A percentile compares a stretch with the other conserved stretches of the same genome.
Conservation (phyloP, 2,797 vertebrate genomes). For the Eleutherodactylus coqui region DNA sequence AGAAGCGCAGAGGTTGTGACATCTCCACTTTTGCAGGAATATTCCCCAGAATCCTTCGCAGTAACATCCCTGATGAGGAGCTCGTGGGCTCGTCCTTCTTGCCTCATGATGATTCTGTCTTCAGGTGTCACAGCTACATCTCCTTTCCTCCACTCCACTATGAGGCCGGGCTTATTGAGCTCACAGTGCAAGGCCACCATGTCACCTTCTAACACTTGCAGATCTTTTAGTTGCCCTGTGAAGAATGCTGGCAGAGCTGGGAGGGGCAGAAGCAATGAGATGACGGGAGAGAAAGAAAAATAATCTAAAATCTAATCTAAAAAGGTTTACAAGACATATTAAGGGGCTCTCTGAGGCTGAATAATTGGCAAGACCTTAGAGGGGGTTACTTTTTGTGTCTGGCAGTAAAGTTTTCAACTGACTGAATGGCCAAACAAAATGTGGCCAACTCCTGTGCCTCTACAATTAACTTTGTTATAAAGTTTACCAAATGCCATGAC, state of each 20-base stretch:
- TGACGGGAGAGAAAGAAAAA: neutral
- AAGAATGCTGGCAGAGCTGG: slow-evolving; percentile 72
- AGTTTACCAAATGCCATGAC: too few relatives aligned
- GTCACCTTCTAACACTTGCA: slow-evolving; percentile 68
- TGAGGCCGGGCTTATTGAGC: slow-evolving; percentile 70
- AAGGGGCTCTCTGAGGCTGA: neutral
- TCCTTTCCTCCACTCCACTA: slow-evolving; percentile 77
- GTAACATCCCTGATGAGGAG: slow-evolving; percentile 76
- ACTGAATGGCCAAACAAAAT: neutral
- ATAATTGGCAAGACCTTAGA: neutral
- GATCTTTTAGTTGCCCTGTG: slow-evolving; percentile 66
- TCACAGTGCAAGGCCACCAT: slow-evolving; percentile 71
- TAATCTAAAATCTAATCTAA: neutral
- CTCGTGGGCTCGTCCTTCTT: slow-evolving; percentile 70
- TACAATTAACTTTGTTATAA: neutral
- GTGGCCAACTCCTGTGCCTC: too few relatives aligned
- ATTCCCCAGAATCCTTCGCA: slow-evolving; percentile 79
- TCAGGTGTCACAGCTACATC: slow-evolving; percentile 66
- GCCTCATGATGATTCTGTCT: slow-evolving; percentile 71
- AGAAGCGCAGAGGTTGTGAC: slow-evolving; percentile 73
- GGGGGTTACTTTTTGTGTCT: neutral
- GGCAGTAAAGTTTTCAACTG: neutral
- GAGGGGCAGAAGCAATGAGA: neutral
- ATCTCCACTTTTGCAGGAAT: slow-evolving; percentile 77
- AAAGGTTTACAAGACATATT: neutral